Conservation (phyloP, 1,140 invertebrate species). For the Acromyrmex heyeri region DNA sequence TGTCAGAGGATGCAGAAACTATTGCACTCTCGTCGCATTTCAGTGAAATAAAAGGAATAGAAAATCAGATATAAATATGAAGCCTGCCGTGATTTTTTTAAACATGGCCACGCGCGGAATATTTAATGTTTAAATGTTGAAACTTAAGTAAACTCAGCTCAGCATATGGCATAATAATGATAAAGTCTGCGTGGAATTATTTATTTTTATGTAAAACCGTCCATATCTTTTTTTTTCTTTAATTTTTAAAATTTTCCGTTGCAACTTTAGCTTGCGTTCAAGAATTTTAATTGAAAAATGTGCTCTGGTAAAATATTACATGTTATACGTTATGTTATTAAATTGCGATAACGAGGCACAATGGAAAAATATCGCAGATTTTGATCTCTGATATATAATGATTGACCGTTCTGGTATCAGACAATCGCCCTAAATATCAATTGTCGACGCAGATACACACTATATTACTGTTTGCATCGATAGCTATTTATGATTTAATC, state of each 20-base stretch:
- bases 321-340: not conserved
- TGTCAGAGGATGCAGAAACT: not conserved
- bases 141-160: not conserved
- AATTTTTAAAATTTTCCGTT: not conserved
- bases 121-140: constrained; percentile 9
- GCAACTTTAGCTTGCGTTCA: not conserved
- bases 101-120: not conserved
- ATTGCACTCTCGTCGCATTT: not conserved
- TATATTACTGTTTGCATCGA: constrained; percentile 2
- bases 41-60: not conserved
- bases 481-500: constrained; percentile 2
- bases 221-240: not conserved
- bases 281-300: constrained; percentile 11
- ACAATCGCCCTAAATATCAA: constrained; percentile 42
- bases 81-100: constrained; percentile 1
- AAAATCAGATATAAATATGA: constrained; percentile 7
- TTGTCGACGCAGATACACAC: constrained; percentile 23
- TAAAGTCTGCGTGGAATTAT: not conserved
- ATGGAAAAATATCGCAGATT: constrained; percentile 28
- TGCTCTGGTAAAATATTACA: not conserved
- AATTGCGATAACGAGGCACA: not conserved
- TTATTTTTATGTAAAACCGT: not conserved
- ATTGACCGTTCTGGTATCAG: not conserved
- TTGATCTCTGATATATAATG: constrained; percentile 2
- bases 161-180: not conserved